Conservation (phyloP, 2,797 vertebrate genomes). For the Mormyrus proboscirostris region DNA sequence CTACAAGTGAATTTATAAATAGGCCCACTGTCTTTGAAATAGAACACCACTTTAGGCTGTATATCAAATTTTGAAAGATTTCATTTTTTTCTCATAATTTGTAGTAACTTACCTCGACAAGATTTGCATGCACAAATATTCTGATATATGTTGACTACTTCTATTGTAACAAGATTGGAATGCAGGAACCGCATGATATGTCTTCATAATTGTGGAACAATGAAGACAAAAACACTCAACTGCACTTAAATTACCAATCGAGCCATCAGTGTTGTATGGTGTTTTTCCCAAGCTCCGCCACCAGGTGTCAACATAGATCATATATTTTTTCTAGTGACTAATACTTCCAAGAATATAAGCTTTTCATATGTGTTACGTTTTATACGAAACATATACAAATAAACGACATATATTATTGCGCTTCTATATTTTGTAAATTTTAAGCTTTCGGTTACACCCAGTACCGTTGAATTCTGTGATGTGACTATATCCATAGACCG, state of each 20-base stretch:
- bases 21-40: background rate
- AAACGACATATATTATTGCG: background rate
- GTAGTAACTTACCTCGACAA: background rate
- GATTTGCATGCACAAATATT: background rate
- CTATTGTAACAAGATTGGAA: background rate
- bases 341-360: background rate
- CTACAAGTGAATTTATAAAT: background rate
- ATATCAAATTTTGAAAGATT: background rate
- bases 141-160: background rate
- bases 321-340: background rate
- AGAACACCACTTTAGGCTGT: background rate
- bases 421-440: background rate
- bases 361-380: background rate
- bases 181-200: background rate
- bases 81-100: background rate
- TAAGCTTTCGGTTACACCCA: background rate
- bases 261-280: background rate
- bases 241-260: background rate
- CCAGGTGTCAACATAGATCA: conserved; percentile 40
- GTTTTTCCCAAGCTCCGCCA: conserved; percentile 15
- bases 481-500: background rate
- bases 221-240: background rate
- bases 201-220: background rate
- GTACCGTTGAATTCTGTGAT: background rate
- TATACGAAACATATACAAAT: background rate